Conservation (phyloP, 2,888 invertebrate genomes). For the Hydroisotoma schaefferi region DNA sequence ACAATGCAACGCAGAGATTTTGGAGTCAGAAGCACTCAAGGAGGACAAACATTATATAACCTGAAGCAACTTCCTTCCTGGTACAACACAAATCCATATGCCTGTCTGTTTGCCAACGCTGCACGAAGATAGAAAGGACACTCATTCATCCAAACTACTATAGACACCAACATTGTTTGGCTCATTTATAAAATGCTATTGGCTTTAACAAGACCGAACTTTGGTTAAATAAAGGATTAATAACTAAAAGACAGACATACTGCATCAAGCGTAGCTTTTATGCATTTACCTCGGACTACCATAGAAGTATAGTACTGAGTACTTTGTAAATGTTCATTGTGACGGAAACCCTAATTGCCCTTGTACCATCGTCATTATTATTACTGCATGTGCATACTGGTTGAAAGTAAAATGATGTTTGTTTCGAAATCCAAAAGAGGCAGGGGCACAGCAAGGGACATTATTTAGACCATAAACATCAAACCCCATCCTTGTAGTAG, state of each 20-base stretch:
- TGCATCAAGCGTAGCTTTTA: too few species aligned
- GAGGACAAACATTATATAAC: neutral
- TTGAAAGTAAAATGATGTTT: conserved; percentile 47
- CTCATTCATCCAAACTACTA: too few species aligned
- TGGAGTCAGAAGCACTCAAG: conserved; percentile 7
- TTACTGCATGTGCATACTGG: too few species aligned
- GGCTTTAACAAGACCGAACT: too few species aligned
- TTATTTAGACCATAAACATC: conserved; percentile 39
- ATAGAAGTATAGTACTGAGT: too few species aligned
- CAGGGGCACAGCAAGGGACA: conserved; percentile 39
- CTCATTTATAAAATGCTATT: too few species aligned
- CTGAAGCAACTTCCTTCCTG: conserved; percentile 1
- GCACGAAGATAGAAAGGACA: too few species aligned
- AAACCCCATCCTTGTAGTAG: conserved; percentile 12
- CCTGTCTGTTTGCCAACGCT: neutral
- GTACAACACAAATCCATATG: neutral
- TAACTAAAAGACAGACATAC: too few species aligned
- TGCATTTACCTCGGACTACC: too few species aligned
- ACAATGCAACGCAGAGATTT: too few species aligned
- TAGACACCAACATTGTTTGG: too few species aligned
- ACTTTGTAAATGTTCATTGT: conserved; percentile 4
- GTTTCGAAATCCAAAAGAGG: conserved; percentile 17
- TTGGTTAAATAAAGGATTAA: too few species aligned
- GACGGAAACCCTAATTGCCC: conserved; percentile 41
- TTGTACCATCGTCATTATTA: conserved; percentile 33